Percentiles rank a stretch among this genome's conserved stretches.
phyloP scores from a whole-genome alignment of 2,888 invertebrate species.

The Orchesella flavescens region DNA sequence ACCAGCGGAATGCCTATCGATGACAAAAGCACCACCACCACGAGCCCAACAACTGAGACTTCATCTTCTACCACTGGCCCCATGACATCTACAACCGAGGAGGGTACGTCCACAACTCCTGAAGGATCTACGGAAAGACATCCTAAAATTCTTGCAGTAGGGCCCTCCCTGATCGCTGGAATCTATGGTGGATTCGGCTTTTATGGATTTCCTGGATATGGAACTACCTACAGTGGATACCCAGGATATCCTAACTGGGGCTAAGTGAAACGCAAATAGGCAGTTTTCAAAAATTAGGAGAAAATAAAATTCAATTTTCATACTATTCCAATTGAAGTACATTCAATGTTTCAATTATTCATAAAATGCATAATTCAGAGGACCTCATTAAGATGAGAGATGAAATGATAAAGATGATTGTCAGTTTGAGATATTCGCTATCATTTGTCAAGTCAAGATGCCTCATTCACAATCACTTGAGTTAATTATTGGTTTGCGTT shows the following conservation, averaged over 20 bases:
- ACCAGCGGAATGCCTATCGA: neutral
- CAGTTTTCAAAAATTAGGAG: too few species aligned
- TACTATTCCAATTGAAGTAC: too few species aligned
- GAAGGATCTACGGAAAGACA: neutral
- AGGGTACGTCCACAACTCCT: neutral
- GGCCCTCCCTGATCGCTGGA: neutral
- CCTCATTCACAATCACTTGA: too few species aligned
- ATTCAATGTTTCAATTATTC: too few species aligned
- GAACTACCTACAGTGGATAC: neutral
- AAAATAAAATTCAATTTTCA: too few species aligned
- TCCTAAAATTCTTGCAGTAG: neutral
- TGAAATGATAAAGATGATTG: too few species aligned
- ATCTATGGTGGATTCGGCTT: neutral
- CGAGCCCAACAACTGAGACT: neutral
- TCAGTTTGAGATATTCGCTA: too few species aligned
- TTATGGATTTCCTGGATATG: neutral
- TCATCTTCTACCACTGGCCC: neutral
- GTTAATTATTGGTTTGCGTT: too few species aligned
- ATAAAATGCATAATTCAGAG: too few species aligned
- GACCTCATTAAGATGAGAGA: too few species aligned
- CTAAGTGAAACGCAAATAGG: neutral
- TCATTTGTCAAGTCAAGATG: too few species aligned
- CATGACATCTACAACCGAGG: neutral
- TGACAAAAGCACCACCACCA: neutral
- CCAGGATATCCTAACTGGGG: conserved; percentile 6